Evolutionary conservation across 2,888 invertebrate species (phyloP).

Genomic region (Coremacera marginata): DNA sequence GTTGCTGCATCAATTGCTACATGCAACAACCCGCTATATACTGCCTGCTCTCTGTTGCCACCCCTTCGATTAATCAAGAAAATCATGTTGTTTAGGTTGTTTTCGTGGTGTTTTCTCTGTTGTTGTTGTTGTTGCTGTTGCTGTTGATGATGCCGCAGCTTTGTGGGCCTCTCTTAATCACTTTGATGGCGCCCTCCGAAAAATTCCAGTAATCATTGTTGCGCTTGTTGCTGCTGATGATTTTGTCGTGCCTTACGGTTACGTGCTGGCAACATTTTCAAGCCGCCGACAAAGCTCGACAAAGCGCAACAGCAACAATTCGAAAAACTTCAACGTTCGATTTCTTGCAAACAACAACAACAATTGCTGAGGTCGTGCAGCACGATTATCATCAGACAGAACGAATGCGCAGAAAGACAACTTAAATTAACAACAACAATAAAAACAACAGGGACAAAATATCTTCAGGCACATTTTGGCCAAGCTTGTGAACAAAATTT

Average conservation of each 20-base stretch:
- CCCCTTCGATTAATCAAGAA: slow-evolving; percentile 6
- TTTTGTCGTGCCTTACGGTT: slow-evolving; percentile 31
- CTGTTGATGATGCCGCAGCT: neutral
- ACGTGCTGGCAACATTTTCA: neutral
- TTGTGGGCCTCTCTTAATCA: slow-evolving; percentile 6
- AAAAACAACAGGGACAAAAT: slow-evolving; percentile 17
- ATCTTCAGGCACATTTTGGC: too few relatives aligned
- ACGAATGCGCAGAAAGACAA: slow-evolving; percentile 25
- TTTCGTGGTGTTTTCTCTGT: neutral
- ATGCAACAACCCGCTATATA: slow-evolving; percentile 3
- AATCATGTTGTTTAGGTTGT: neutral
- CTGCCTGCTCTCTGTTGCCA: neutral
- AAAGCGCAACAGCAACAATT: slow-evolving; percentile 3
- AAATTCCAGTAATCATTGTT: slow-evolving; percentile 19
- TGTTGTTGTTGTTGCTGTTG: neutral
- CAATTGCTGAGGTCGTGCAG: slow-evolving; percentile 61
- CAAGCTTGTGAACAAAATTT: too few relatives aligned
- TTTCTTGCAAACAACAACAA: slow-evolving; percentile 45
- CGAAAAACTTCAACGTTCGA: neutral
- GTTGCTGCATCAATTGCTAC: slow-evolving; percentile 45
- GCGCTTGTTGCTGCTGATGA: slow-evolving; percentile 33
- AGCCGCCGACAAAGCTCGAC: slow-evolving; percentile 34
- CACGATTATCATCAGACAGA: slow-evolving; percentile 54
- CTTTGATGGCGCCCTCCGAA: slow-evolving; percentile 29
- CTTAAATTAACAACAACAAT: slow-evolving; percentile 15